Evolutionary conservation across 2,113 vertebrate species (phyloP).

Genomic region (Verasper variegatus): DNA sequence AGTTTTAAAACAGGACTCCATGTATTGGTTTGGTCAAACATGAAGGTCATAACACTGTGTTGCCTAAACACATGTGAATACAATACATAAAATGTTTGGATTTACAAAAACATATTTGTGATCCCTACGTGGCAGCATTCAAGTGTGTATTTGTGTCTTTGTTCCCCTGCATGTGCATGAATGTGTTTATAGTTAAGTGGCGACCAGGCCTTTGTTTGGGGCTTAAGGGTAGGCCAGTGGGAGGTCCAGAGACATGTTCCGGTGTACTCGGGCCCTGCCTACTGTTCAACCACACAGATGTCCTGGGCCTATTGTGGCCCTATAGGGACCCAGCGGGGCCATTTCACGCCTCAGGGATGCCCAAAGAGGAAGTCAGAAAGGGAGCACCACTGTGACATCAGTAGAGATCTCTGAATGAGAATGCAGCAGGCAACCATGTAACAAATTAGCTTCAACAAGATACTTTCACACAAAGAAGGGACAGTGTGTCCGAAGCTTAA

Average conservation of each 20-base stretch:
- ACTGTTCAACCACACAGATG: slow-evolving; percentile 72
- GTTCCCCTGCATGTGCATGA: slow-evolving; percentile 43
- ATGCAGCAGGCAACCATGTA: slow-evolving; percentile 58
- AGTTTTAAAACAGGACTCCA: background rate
- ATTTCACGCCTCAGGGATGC: slow-evolving; percentile 68
- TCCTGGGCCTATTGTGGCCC: slow-evolving; percentile 64
- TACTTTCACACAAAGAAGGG: slow-evolving; percentile 48
- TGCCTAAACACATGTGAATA: background rate
- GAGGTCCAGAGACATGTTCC: slow-evolving; percentile 71
- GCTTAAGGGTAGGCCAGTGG: slow-evolving; percentile 52
- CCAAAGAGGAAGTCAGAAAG: slow-evolving; percentile 72
- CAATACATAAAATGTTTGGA: background rate
- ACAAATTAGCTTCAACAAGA: slow-evolving; percentile 72
- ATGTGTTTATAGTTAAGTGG: slow-evolving; percentile 61
- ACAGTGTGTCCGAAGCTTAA: slow-evolving; percentile 9
- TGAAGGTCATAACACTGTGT: slow-evolving; percentile 1
- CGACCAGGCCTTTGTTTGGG: slow-evolving; percentile 54
- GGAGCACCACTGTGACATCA: slow-evolving; percentile 59
- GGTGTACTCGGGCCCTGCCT: slow-evolving; percentile 50
- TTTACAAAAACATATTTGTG: background rate
- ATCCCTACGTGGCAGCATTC: background rate
- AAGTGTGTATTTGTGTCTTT: slow-evolving; percentile 22
- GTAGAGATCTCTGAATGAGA: slow-evolving; percentile 61
- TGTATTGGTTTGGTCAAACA: background rate
- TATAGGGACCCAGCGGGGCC: slow-evolving; percentile 58